A percentile compares a stretch with the other conserved stretches of the same genome.
Evolutionary conservation across 2,113 vertebrate genomes (phyloP).

Genomic region (Oryzias woworae): DNA sequence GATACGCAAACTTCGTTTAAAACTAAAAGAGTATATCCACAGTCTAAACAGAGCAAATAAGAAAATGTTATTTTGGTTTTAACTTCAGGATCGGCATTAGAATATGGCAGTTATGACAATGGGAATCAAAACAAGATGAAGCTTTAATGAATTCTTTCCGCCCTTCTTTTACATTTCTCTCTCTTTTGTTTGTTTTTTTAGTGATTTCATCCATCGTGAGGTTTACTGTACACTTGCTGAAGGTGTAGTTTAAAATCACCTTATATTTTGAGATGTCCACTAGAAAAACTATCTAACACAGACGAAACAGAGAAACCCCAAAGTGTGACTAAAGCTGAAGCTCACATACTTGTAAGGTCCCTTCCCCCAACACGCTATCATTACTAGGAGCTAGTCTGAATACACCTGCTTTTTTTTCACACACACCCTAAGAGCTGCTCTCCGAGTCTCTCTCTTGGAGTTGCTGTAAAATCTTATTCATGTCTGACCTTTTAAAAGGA

Average conservation of each 20-base stretch:
- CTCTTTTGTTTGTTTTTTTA: slow-evolving; percentile 15
- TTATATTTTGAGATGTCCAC: neutral
- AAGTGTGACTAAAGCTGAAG: neutral
- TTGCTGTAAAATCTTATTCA: slow-evolving; percentile 16
- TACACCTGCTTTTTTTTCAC: slow-evolving; percentile 9
- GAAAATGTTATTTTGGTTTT: neutral
- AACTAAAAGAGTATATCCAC: neutral
- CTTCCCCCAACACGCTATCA: slow-evolving; percentile 14
- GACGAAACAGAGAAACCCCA: slow-evolving; percentile 4
- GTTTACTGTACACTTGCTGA: slow-evolving; percentile 1
- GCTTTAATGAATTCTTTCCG: slow-evolving; percentile 4
- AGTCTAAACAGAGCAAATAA: neutral
- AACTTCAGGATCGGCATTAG: neutral
- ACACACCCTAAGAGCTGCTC: slow-evolving; percentile 20
- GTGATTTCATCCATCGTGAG: slow-evolving; percentile 5
- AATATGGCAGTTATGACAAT: slow-evolving; percentile 2
- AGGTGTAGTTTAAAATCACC: slow-evolving; percentile 7
- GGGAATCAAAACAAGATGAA: slow-evolving; percentile 14
- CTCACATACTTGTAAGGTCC: neutral
- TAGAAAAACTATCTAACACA: neutral
- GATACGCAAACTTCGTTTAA: slow-evolving; percentile 14
- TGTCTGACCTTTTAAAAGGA: slow-evolving; percentile 21
- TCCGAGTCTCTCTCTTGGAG: slow-evolving; percentile 7
- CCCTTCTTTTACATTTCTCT: slow-evolving; percentile 17
- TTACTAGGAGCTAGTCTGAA: neutral